Percentiles rank a stretch among this genome's conserved stretches.
Evolutionary conservation across 2,888 invertebrate genomes (phyloP).

Genomic region (Leptinotarsa peninsularis): DNA sequence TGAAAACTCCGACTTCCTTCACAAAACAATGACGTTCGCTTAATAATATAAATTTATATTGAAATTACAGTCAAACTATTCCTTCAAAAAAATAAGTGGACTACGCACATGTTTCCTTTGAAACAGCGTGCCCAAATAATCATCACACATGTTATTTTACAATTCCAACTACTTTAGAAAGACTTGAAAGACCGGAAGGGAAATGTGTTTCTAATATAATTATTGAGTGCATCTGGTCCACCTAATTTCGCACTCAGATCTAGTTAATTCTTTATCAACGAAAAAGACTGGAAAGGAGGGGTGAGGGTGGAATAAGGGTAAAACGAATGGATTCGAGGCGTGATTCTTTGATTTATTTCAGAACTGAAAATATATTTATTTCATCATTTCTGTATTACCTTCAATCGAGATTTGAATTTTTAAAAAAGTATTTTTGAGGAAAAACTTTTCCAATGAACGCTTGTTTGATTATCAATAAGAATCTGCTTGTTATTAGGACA

Average conservation of each 20-base stretch:
- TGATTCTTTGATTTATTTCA: too few relatives aligned
- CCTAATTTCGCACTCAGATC: slow-evolving; percentile 49
- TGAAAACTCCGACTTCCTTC: too few relatives aligned
- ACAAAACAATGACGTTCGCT: too few relatives aligned
- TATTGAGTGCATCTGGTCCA: slow-evolving; percentile 54
- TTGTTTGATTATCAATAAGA: too few relatives aligned
- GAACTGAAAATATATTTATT: too few relatives aligned
- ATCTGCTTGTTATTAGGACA: too few relatives aligned
- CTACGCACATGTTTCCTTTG: not conserved
- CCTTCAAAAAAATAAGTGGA: not conserved
- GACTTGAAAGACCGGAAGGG: slow-evolving; percentile 57
- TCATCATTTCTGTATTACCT: too few relatives aligned
- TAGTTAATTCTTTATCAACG: not conserved
- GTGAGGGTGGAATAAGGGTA: too few relatives aligned
- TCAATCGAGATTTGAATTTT: too few relatives aligned
- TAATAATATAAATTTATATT: too few relatives aligned
- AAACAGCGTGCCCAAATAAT: slow-evolving; percentile 29
- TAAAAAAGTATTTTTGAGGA: too few relatives aligned
- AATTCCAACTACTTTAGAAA: slow-evolving; percentile 28
- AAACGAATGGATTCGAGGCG: not conserved
- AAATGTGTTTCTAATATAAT: slow-evolving; percentile 64
- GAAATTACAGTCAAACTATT: not conserved
- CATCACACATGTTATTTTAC: slow-evolving; percentile 32
- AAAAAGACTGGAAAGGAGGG: slow-evolving; percentile 2
- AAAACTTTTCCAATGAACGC: too few relatives aligned